Evolutionary conservation across 2,888 invertebrate genomes (phyloP).

Genomic region (Cactoblastis cactorum): DNA sequence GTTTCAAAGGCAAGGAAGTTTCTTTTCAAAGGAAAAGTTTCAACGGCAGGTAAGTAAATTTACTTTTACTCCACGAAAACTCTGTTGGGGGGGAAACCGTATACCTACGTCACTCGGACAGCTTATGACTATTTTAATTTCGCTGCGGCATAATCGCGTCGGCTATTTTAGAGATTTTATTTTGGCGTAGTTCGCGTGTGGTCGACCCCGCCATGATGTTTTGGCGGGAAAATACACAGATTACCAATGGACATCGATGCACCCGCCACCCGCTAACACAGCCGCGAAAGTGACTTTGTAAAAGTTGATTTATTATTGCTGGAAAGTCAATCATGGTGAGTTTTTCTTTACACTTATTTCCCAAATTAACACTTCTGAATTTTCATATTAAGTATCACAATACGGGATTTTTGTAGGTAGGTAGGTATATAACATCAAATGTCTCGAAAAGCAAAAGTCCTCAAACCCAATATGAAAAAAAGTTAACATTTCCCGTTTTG

Average conservation of each 20-base stretch:
- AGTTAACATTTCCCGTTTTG: no score
- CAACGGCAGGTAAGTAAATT: no score
- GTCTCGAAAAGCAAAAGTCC: no score
- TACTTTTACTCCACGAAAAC: conserved; percentile 30
- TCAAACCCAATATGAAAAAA: no score
- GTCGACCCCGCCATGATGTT: conserved; percentile 56
- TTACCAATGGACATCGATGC: conserved; percentile 48
- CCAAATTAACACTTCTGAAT: no score
- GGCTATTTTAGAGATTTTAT: conserved; percentile 76
- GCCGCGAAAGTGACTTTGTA: background rate
- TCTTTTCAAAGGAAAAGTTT: no score
- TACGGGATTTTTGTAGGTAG: no score
- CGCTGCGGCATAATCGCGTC: conserved; percentile 53
- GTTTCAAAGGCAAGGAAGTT: no score
- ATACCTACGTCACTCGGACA: conserved; percentile 38
- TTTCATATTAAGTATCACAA: no score
- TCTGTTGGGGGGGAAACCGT: conserved; percentile 65
- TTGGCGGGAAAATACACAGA: conserved; percentile 73
- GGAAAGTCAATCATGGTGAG: background rate
- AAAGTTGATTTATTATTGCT: background rate
- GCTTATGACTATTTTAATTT: conserved; percentile 67
- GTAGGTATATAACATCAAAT: no score
- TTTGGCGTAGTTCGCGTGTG: conserved; percentile 78
- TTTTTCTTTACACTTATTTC: background rate
- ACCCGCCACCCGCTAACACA: conserved; percentile 27